Conservation (phyloP, 2,113 vertebrate species). For the Odobenus rosmarus region DNA sequence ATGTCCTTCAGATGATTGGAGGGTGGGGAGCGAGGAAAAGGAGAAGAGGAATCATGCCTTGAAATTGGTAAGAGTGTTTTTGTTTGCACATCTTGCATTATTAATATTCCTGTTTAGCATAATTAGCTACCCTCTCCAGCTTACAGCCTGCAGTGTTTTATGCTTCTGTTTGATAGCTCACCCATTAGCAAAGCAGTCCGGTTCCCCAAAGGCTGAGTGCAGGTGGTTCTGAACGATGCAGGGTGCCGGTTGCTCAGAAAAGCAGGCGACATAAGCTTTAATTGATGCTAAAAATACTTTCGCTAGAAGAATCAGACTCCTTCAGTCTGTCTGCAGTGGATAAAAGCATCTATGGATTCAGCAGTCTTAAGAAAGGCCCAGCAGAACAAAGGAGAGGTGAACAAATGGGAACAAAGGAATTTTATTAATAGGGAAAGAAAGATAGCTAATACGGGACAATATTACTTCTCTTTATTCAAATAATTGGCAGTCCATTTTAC, state of each 20-base stretch:
- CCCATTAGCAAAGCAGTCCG: slow-evolving; percentile 37
- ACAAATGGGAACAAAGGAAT: background rate
- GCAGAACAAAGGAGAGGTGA: slow-evolving; percentile 27
- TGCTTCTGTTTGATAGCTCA: slow-evolving; percentile 9
- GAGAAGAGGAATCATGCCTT: background rate
- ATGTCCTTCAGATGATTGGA: background rate
- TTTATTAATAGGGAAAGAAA: slow-evolving; percentile 7
- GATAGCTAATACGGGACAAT: background rate
- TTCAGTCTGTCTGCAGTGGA: background rate
- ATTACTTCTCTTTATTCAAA: slow-evolving; percentile 33
- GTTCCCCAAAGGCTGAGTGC: slow-evolving; percentile 54
- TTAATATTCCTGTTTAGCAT: slow-evolving; percentile 59
- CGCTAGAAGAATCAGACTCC: background rate
- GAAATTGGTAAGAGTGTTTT: slow-evolving; percentile 19
- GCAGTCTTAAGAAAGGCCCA: slow-evolving; percentile 1
- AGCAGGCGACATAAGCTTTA: slow-evolving; percentile 45
- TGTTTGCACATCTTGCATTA: slow-evolving; percentile 56
- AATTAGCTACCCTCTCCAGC: slow-evolving; percentile 59
- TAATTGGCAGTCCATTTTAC: slow-evolving; percentile 36
- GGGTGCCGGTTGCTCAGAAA: slow-evolving; percentile 39
- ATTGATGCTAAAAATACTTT: slow-evolving; percentile 66
- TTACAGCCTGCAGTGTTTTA: slow-evolving; percentile 53
- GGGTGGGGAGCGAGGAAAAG: background rate
- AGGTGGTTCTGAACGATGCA: slow-evolving; percentile 47
- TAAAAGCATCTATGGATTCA: slow-evolving; percentile 45